Evolutionary conservation across 2,797 vertebrate species (phyloP).

Genomic region (Apogon hyalosoma): DNA sequence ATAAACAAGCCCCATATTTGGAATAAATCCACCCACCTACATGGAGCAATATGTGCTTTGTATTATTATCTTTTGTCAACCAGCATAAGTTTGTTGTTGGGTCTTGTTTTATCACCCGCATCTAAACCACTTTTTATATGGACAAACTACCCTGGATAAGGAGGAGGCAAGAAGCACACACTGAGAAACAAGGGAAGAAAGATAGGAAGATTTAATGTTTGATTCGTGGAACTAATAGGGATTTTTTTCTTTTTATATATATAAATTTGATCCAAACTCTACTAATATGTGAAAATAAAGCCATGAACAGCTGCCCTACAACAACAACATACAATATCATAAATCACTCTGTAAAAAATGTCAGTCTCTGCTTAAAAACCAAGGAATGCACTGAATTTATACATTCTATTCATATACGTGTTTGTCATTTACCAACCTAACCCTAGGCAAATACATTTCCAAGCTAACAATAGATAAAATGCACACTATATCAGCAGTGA

Average conservation of each 20-base stretch:
- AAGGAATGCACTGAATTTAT: background rate
- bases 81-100: conserved; percentile 11
- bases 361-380: background rate
- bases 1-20: conserved; percentile 27
- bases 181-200: conserved; percentile 2
- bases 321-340: background rate
- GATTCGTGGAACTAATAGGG: background rate
- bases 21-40: conserved; percentile 10
- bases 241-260: background rate
- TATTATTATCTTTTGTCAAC: conserved; percentile 21
- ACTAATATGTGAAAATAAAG: too few relatives aligned
- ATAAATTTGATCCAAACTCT: background rate
- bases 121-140: conserved; percentile 26
- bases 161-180: background rate
- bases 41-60: conserved; percentile 21
- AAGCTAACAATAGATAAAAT: too few relatives aligned
- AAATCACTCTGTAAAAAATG: background rate
- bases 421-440: too few relatives aligned
- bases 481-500: too few relatives aligned
- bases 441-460: conserved; percentile 11
- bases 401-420: too few relatives aligned
- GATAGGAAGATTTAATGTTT: conserved; percentile 20
- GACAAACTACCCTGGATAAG: conserved; percentile 16
- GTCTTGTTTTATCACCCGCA: conserved; percentile 30
- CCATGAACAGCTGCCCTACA: too few relatives aligned